Percentiles rank a stretch among this genome's conserved stretches.
Conservation (phyloP, 2,888 invertebrate genomes). For the Drosophila stalkeri region DNA sequence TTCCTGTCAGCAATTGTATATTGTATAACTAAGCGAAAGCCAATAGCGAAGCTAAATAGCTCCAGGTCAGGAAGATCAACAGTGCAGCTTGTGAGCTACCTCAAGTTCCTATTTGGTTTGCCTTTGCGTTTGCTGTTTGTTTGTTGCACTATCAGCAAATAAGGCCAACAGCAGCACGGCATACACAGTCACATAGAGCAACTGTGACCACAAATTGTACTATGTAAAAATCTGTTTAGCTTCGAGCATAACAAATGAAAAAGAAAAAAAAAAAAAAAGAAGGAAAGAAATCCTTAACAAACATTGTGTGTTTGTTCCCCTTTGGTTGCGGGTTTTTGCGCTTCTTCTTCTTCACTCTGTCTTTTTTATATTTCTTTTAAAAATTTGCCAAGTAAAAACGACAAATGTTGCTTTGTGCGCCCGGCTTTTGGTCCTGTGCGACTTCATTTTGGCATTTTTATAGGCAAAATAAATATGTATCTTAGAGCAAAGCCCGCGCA, state of each 20-base stretch:
- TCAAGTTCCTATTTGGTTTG: slow-evolving; percentile 32
- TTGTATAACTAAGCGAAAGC: slow-evolving; percentile 34
- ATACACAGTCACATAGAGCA: slow-evolving; percentile 2
- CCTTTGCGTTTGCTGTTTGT: slow-evolving; percentile 34
- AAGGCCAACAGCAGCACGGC: slow-evolving; percentile 46
- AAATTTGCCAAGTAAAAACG: slow-evolving; percentile 18
- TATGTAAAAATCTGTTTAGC: slow-evolving; percentile 45
- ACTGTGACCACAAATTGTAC: slow-evolving; percentile 30
- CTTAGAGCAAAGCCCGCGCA: slow-evolving; percentile 14
- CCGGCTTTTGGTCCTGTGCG: slow-evolving; percentile 37
- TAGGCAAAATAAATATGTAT: slow-evolving; percentile 37
- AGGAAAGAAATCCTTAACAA: slow-evolving; percentile 42
- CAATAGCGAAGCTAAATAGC: slow-evolving; percentile 51
- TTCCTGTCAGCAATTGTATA: slow-evolving; percentile 6
- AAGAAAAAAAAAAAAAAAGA: slow-evolving; percentile 28
- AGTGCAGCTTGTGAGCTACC: slow-evolving; percentile 18
- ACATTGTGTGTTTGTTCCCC: slow-evolving; percentile 35
- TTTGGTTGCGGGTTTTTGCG: slow-evolving; percentile 17
- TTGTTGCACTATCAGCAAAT: slow-evolving; percentile 62
- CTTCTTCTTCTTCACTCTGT: not conserved
- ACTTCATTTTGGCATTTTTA: slow-evolving; percentile 62
- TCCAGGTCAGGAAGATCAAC: slow-evolving; percentile 29
- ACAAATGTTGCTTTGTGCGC: slow-evolving; percentile 42
- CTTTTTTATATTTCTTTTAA: slow-evolving; percentile 10
- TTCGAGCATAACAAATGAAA: slow-evolving; percentile 29